These are phyloP conservation scores for Lucinisca nassula DNA, from an alignment of 2,888 invertebrate genomes.

Conservation along the genomic window DNA sequence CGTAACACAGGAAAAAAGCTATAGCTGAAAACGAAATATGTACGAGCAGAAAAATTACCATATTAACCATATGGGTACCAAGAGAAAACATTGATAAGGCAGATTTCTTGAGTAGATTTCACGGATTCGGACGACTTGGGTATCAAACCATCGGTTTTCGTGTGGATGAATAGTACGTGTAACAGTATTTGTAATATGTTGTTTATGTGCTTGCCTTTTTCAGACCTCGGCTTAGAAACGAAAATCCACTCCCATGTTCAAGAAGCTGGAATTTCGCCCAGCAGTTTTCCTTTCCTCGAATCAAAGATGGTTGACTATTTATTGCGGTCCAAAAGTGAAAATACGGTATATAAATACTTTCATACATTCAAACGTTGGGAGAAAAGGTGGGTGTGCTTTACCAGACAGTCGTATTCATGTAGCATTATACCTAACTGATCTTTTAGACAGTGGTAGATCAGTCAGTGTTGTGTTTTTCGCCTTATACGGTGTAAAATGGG, in stretches of 20 bases:
- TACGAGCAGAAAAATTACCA: too few relatives aligned
- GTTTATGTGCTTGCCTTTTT: too few relatives aligned
- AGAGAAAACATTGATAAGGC: too few relatives aligned
- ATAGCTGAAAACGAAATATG: too few relatives aligned
- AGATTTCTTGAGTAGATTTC: too few relatives aligned
- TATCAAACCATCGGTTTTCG: too few relatives aligned
- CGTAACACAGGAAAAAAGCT: too few relatives aligned
- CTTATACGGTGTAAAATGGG: slow-evolving; percentile 51
- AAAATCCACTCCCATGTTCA: slow-evolving; percentile 7
- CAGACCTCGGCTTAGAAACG: background rate
- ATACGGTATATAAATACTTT: slow-evolving; percentile 37
- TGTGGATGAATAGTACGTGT: too few relatives aligned
- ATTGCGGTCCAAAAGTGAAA: slow-evolving; percentile 38
- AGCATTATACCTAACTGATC: slow-evolving; percentile 40
- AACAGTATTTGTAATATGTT: too few relatives aligned
- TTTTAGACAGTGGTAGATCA: slow-evolving; percentile 10
- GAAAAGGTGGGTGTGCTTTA: background rate
- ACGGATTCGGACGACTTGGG: too few relatives aligned
- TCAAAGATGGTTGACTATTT: slow-evolving; percentile 31
- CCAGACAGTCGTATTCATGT: slow-evolving; percentile 44
- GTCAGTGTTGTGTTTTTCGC: slow-evolving; percentile 29
- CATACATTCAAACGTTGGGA: slow-evolving; percentile 47
- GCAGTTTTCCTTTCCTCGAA: background rate
- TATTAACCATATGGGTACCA: too few relatives aligned
- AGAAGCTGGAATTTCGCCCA: background rate